Evolutionary conservation across 2,797 vertebrate species (phyloP), one percentile per base, ranked within the genome.

Genomic region (Sphenodon punctatus): DNA sequence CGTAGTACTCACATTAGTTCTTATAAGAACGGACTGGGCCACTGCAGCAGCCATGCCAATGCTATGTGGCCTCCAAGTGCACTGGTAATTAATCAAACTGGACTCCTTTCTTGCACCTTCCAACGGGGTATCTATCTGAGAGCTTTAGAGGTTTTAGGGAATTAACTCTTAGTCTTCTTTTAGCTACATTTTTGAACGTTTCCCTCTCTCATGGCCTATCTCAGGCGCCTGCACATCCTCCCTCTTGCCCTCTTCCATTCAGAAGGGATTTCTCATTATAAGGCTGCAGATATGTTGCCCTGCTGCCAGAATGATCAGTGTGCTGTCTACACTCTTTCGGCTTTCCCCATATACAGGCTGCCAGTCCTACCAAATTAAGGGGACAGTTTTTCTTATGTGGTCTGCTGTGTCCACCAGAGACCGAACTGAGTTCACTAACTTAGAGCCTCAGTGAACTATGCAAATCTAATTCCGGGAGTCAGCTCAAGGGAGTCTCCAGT

Each of bases 181-280:
- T 1, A 2, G 34, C 34, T 78, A 66, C 0, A 0, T 41, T 27
- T 66, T 4, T 69, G 34, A 69, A n/a, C 82, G 66, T 72, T 63
- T 12, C 64, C 11, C 32, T 45, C 43, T 45, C 20, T 45, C 43
- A 45, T 43, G 43, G 39, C 20, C 53, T 1, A 3, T 67, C 63
- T 55, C 23, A 1, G 30, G 67, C 27, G n/a, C n/a, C n/a, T n/a
- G n/a, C n/a, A n/a, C n/a, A n/a, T n/a, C n/a, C n/a, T 8, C 51
- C 67, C 15, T 5, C 10, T 20, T 36, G 2, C 32, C 1, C 3
- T 20, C 7, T 4, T 51, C n/a, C 15, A 0, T 4, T 12, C 60
- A 45, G 61, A 38, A 42, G 0, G 0, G 2, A 60, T 14, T 0
- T 1, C 3, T 5, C 6, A 61, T 32, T 0, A 1, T 30, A 59